Base-by-base conservation (phyloP, 2,888 invertebrate genomes). In the Amaurobius ferox region DNA sequence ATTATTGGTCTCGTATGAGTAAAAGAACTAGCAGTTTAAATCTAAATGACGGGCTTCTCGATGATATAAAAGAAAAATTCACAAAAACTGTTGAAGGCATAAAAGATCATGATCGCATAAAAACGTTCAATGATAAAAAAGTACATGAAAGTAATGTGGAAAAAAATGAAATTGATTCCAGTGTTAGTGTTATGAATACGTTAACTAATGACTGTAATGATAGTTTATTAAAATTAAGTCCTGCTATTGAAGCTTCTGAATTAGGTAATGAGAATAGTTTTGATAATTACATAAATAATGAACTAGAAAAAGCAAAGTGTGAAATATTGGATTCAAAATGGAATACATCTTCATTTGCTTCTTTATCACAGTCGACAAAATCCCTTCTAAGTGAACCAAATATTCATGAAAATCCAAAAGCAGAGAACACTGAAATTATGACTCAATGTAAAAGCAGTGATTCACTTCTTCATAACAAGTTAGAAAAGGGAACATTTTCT, bases 1-100 rank as follows among this genome's bases (percentile, higher is more conserved):
- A 85, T 29, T 87, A 85, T 48, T 85, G 73, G 68, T 72, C 87
- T 23, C 48, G 76, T 40, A 29, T 87, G 11, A 85, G 79, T 16
- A 85, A 76, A 72, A 44, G 79, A 44, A 62, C 70, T 28, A 39
- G 72, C 30, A 85, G 76, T 67, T 72, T 85, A 30, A 85, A 85
- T 77, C 71, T 78, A 19, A 72, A 76, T 44, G 16, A 74, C 1
- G 81, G 44, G 16, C 39, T 86, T 39, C 77, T 79, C 16, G 77
- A 81, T 28, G 87, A 81, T 29, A 35, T 87, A 55, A 87, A 71
- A 64, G 87, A 73, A 44, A 80, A 76, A 67, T 26, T 87, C 3
- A 28, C 77, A 0, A 87, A 87, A 78, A 81, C 80, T 23, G 29
- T 78, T 1, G 81, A 87, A 48, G 81, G 78, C 30, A 62, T 64